Evolutionary conservation across 2,113 vertebrate species (phyloP).

Genomic region (Gymnorhina tibicen): DNA sequence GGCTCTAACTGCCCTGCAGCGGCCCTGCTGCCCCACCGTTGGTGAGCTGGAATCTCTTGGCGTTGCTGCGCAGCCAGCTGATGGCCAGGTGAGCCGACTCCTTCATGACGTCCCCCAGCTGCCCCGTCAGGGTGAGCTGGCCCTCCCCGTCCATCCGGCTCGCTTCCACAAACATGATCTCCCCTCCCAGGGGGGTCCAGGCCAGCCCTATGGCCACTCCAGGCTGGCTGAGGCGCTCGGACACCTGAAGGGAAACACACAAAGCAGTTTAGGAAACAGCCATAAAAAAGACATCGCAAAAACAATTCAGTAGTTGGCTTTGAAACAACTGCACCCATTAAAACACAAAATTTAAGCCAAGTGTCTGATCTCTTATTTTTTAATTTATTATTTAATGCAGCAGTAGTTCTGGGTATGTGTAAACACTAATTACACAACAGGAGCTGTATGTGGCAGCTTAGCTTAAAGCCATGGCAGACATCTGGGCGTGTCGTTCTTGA

Average conservation of each 20-base stretch:
- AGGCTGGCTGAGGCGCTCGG: slow-evolving; percentile 87
- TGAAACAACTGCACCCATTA: not conserved
- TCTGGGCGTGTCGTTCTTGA: not conserved
- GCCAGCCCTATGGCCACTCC: slow-evolving; percentile 94
- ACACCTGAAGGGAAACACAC: slow-evolving; percentile 76
- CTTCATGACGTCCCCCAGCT: slow-evolving; percentile 95
- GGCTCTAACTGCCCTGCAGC: not conserved
- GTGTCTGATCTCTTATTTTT: not conserved
- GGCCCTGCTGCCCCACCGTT: slow-evolving; percentile 64
- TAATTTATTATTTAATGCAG: not conserved
- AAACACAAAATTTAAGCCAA: not conserved
- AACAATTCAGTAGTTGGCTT: not conserved
- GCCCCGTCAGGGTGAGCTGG: slow-evolving; percentile 91
- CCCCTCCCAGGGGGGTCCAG: slow-evolving; percentile 92
- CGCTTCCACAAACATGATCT: slow-evolving; percentile 98
- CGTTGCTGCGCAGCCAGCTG: slow-evolving; percentile 94
- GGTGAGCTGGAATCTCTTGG: slow-evolving; percentile 86
- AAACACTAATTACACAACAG: not conserved
- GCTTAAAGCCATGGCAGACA: not conserved
- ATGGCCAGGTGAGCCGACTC: slow-evolving; percentile 96
- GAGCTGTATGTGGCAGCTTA: not conserved
- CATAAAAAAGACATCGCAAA: not conserved
- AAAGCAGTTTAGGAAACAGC: not conserved
- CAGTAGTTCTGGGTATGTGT: not conserved
- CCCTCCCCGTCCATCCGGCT: slow-evolving; percentile 96